Conservation (phyloP, 1,140 invertebrate genomes). For the Kradibia gibbosae region DNA sequence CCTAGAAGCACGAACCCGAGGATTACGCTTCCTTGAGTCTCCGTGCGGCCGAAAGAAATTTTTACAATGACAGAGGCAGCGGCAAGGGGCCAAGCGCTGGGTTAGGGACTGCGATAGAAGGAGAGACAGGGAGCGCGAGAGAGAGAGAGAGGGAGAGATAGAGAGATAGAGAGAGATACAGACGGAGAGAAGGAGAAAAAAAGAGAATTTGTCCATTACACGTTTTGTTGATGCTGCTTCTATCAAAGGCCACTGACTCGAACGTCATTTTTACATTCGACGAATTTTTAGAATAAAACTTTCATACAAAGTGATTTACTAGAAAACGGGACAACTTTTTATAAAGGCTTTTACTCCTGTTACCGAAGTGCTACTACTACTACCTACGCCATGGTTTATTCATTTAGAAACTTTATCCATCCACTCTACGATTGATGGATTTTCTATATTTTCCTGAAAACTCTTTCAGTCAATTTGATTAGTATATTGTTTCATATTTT, state of each 20-base stretch:
- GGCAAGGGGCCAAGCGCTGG: neutral
- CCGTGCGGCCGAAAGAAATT: neutral
- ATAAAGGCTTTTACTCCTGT: neutral
- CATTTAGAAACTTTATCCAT: too few relatives aligned
- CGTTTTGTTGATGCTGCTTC: conserved; percentile 16
- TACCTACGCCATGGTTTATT: too few relatives aligned
- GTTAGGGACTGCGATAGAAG: neutral
- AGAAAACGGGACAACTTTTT: neutral
- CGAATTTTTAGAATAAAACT: neutral
- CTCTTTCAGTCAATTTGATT: too few relatives aligned
- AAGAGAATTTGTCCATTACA: conserved; percentile 25
- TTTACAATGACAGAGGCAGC: too few relatives aligned
- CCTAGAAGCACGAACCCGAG: conserved; percentile 12
- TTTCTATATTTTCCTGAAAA: too few relatives aligned
- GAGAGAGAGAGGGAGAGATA: neutral
- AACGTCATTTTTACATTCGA: neutral
- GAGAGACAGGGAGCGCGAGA: neutral
- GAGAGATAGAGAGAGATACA: neutral
- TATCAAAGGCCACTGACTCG: neutral
- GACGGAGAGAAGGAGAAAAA: neutral
- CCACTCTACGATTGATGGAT: too few relatives aligned
- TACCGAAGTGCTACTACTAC: too few relatives aligned
- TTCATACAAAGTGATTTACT: neutral
- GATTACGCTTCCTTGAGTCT: conserved; percentile 35
- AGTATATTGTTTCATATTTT: too few relatives aligned